A percentile compares a stretch with the other conserved stretches of the same genome.
phyloP scores from a whole-genome alignment of 2,888 invertebrate species.

The Cordylochernes scorpioides region DNA sequence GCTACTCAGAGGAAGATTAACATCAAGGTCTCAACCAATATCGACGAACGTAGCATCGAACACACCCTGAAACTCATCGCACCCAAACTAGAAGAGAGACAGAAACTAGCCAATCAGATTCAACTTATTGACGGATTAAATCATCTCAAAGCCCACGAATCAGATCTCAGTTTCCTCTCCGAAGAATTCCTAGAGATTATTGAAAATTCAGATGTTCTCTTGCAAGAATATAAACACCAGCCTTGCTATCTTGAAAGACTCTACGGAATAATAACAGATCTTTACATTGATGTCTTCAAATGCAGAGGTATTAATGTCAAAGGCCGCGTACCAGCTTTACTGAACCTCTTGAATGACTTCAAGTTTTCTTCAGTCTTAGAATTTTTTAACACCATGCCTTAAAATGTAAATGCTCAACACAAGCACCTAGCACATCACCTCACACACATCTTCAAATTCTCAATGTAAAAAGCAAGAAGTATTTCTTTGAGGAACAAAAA shows the following conservation, averaged over 20 bases:
- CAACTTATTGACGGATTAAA: constrained; percentile 28
- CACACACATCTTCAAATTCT: no score
- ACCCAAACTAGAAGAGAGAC: constrained; percentile 33
- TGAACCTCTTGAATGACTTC: constrained; percentile 29
- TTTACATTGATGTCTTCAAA: constrained; percentile 40
- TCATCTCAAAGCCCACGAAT: constrained; percentile 36
- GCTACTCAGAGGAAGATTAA: constrained; percentile 35
- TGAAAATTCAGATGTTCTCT: constrained; percentile 29
- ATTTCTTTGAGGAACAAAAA: no score
- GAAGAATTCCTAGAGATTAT: constrained; percentile 34
- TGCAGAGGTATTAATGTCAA: constrained; percentile 37
- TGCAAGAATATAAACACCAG: constrained; percentile 28
- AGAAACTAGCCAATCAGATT: constrained; percentile 31
- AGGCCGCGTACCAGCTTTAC: constrained; percentile 29
- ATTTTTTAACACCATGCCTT: no score
- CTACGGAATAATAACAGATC: constrained; percentile 36
- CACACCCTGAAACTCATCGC: constrained; percentile 35
- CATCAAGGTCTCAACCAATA: constrained; percentile 35
- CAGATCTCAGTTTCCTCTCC: constrained; percentile 28
- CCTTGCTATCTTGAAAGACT: constrained; percentile 35
- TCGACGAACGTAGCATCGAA: constrained; percentile 35
- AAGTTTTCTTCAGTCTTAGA: no score
- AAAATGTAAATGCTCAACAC: no score
- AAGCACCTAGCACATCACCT: no score
- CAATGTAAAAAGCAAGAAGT: no score